A percentile compares a stretch with the other conserved stretches of the same genome.
phyloP scores from a whole-genome alignment of 2,888 invertebrate species.

The Eustalomyia histrio region DNA sequence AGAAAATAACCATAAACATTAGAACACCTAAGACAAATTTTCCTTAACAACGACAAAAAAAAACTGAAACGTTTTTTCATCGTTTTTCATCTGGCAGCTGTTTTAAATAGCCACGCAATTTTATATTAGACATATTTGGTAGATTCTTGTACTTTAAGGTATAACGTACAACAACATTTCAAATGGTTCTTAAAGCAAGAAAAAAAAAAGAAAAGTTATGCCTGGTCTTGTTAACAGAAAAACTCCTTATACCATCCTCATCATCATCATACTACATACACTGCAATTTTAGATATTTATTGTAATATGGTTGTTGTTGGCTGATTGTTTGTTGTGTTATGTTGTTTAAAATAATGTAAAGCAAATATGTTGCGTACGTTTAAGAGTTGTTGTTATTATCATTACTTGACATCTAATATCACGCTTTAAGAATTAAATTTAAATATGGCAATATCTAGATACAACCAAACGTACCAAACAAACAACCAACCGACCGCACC shows the following conservation, averaged over 20 bases:
- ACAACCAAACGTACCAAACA: constrained; percentile 24
- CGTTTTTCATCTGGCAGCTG: constrained; percentile 40
- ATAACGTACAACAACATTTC: constrained; percentile 14
- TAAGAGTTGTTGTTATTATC: constrained; percentile 62
- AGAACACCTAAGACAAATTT: constrained; percentile 37
- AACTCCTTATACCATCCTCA: background rate
- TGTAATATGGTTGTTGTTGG: background rate
- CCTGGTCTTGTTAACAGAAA: background rate
- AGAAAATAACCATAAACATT: constrained; percentile 29
- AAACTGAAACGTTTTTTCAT: background rate
- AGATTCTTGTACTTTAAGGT: constrained; percentile 16
- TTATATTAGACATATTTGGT: constrained; percentile 31
- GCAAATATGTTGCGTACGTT: constrained; percentile 52
- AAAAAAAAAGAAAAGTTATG: background rate
- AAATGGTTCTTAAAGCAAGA: constrained; percentile 25
- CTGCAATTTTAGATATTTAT: constrained; percentile 8
- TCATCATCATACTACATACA: background rate
- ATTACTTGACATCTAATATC: constrained; percentile 67
- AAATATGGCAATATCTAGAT: constrained; percentile 65
- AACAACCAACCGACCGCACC: constrained; percentile 17
- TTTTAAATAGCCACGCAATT: constrained; percentile 52
- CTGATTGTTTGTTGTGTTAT: background rate
- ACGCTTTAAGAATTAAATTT: constrained; percentile 68
- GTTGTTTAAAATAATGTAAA: constrained; percentile 31
- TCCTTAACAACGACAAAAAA: background rate